Conservation (phyloP, 2,888 invertebrate genomes). For the Calliphora vomitoria region DNA sequence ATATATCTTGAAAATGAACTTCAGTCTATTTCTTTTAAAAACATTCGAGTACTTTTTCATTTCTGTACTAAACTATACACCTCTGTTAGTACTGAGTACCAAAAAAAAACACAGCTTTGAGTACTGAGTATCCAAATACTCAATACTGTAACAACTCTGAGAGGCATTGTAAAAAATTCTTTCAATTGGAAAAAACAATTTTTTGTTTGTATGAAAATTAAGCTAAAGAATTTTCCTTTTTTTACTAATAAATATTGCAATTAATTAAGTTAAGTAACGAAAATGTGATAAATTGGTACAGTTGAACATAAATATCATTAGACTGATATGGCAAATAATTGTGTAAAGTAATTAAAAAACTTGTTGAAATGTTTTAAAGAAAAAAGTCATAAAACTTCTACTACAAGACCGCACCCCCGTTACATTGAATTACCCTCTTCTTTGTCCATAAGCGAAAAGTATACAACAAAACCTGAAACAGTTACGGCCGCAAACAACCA, state of each 20-base stretch:
- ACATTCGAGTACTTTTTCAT: no score
- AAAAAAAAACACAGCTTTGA: no score
- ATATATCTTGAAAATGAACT: no score
- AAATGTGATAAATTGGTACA: conserved; percentile 54
- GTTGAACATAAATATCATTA: not conserved
- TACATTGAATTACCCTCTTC: conserved; percentile 37
- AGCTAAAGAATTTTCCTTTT: conserved; percentile 7
- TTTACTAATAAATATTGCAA: conserved; percentile 21
- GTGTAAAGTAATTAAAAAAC: conserved; percentile 26
- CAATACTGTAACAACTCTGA: not conserved
- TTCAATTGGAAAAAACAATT: conserved; percentile 57
- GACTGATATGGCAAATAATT: not conserved
- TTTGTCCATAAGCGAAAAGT: conserved; percentile 43
- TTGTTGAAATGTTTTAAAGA: conserved; percentile 46
- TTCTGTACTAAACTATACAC: no score
- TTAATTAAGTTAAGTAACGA: conserved; percentile 1
- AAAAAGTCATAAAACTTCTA: conserved; percentile 36
- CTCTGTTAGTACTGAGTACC: no score
- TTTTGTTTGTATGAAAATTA: conserved; percentile 42
- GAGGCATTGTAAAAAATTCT: conserved; percentile 56
- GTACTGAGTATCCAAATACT: no score
- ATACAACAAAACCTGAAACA: conserved; percentile 51
- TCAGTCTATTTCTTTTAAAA: no score
- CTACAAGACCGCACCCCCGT: conserved; percentile 62
- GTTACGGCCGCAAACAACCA: conserved; percentile 47